A percentile compares a stretch with the other conserved stretches of the same genome.
These are phyloP conservation scores for Sylvia borin DNA, from an alignment of 2,797 vertebrate genomes.

Conservation along the genomic window DNA sequence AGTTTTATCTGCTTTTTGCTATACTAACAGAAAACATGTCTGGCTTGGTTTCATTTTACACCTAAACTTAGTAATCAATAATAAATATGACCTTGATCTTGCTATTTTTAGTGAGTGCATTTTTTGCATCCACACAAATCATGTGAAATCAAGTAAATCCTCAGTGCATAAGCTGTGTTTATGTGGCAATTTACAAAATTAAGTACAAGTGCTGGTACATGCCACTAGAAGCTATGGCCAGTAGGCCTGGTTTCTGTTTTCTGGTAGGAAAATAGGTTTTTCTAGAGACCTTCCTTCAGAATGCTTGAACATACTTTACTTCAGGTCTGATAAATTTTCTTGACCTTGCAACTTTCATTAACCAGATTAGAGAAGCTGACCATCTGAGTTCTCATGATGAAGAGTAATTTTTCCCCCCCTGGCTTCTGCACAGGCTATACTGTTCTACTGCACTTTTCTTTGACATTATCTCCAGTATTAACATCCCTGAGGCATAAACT, in stretches of 20 bases:
- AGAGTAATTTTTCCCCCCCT: not conserved
- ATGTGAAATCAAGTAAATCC: not conserved
- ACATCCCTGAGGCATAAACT: not conserved
- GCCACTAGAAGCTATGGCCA: accelerated
- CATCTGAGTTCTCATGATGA: not conserved
- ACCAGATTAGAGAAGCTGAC: not conserved
- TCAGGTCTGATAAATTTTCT: not conserved
- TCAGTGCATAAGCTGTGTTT: not conserved
- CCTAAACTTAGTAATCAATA: not conserved
- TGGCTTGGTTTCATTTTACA: not conserved
- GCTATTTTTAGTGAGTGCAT: not conserved
- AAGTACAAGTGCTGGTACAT: not conserved
- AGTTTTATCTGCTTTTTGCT: not conserved
- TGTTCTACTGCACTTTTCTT: not conserved
- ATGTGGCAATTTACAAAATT: not conserved
- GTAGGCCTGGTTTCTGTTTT: not conserved
- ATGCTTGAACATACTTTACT: not conserved
- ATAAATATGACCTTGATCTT: not conserved
- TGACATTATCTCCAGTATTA: not conserved
- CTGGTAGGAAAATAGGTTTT: not conserved
- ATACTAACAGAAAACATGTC: not conserved
- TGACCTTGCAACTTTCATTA: not conserved
- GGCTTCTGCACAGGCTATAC: not conserved
- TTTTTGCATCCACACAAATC: not conserved
- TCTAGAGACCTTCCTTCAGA: not conserved